Base-by-base conservation (phyloP, 2,888 invertebrate species). In the Ophonus ardosiacus region DNA sequence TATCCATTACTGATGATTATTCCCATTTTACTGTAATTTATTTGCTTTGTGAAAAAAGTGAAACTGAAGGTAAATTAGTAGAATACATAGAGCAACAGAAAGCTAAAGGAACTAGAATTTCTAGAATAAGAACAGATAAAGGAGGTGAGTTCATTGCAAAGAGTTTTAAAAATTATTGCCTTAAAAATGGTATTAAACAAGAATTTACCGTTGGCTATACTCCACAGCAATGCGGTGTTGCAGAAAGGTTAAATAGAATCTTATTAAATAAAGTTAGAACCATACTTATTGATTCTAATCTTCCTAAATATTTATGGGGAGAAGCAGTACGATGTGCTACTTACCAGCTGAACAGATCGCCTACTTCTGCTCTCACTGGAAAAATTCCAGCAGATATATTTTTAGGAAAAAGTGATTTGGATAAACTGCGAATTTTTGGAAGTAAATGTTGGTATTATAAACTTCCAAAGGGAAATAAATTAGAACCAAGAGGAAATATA, bases 21-120 rank as follows among this genome's bases (percentile, higher is more conserved):
- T 81, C 86, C 17, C 86, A 86, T 81, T 86, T 85, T 57, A 10
- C 65, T 1, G 21, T 59, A 18, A 85, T 86, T 10, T 61, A 86
- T 17, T 10, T 86, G 17, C 57, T 86, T 7, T 81, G 38, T 83
- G 24, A 38, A 10, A 86, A 86, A 81, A 78, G 15, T 68, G 86
- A 86, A 79, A 86, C 78, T 8, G 83, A 74, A 51, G 15, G 74
- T n/a, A 85, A 86, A 38, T 8, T 86, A 8, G 83, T 74, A 13
- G 65, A 85, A 51, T 86, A 81, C 83, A 78, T 86, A 21, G 51
- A 51, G 17, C 6, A 79, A 59, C 15, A 57, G 31, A 59, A 79
- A n/a, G 38, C 79, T 24, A 59, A 59, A 15, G 61, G 38, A 18
- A 7, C 31, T n/a, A 56, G 17, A 13, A 7, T 10, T 6, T n/a